A percentile compares a stretch with the other conserved stretches of the same genome.
These are phyloP conservation scores for Nyctibius bracteatus DNA, from an alignment of 2,113 vertebrate species.

Conservation along the genomic window DNA sequence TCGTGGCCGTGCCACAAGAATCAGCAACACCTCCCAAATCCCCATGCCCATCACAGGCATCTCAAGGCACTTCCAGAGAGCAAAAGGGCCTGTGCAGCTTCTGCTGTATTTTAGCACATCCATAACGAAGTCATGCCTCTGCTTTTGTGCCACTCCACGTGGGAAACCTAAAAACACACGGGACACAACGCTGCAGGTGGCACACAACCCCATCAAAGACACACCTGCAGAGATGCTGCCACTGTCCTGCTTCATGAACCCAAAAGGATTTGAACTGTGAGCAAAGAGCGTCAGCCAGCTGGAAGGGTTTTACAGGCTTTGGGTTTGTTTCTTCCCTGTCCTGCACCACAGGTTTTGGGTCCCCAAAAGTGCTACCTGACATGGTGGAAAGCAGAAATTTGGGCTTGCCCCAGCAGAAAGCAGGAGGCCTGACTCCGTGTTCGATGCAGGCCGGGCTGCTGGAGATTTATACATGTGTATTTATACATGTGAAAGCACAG, in stretches of 20 bases:
- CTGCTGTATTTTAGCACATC: neutral
- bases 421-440: neutral
- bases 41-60: neutral
- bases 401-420: neutral
- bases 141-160: neutral
- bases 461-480: accelerated
- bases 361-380: neutral
- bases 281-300: accelerated
- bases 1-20: accelerated
- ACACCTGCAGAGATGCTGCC: neutral
- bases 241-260: neutral
- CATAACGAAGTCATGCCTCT: neutral
- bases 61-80: neutral
- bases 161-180: neutral
- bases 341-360: accelerated
- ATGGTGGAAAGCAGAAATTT: neutral
- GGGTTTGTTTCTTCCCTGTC: neutral
- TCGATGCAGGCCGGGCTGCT: neutral
- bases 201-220: neutral
- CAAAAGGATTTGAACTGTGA: neutral
- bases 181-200: neutral
- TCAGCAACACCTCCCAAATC: neutral
- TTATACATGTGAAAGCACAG: neutral
- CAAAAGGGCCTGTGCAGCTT: accelerated
- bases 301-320: neutral